Percentiles rank a stretch among this genome's conserved stretches.
Conservation (phyloP, 92 coral and sea anemone species). For the Siderastrea siderea region DNA sequence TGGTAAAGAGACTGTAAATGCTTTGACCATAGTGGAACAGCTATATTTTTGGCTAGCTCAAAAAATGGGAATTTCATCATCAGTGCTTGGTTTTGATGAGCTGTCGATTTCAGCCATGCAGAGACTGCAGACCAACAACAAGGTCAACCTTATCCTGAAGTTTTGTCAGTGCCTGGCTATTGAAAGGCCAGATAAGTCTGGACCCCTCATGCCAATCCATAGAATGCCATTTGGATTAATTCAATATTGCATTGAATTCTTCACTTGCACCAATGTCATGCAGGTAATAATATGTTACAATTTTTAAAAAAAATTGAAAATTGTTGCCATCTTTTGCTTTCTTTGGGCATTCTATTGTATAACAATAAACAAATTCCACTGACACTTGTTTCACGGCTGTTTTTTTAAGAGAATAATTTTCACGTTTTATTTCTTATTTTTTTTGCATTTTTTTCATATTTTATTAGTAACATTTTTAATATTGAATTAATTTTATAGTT, state of each 20-base stretch:
- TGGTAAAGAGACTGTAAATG: neutral
- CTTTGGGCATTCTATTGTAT: too few relatives aligned
- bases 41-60: neutral
- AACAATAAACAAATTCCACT: too few relatives aligned
- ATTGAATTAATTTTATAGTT: too few relatives aligned
- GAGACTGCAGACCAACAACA: slow-evolving; percentile 26
- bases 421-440: too few relatives aligned
- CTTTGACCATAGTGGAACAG: neutral
- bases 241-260: slow-evolving; percentile 71
- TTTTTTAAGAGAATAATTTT: too few relatives aligned
- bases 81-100: slow-evolving; percentile 27
- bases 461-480: too few relatives aligned
- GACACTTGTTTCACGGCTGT: too few relatives aligned
- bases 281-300: slow-evolving; percentile 31
- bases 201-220: slow-evolving; percentile 36
- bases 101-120: slow-evolving; percentile 48
- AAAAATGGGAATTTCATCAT: neutral
- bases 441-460: too few relatives aligned
- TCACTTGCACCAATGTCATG: slow-evolving; percentile 63
- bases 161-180: slow-evolving; percentile 42
- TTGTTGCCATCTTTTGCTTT: too few relatives aligned
- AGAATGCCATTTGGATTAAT: slow-evolving; percentile 82
- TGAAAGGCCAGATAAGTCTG: slow-evolving; percentile 24
- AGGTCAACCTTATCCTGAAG: slow-evolving; percentile 62
- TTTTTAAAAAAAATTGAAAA: too few relatives aligned